Base-by-base conservation (phyloP, 1,140 invertebrate species). In the Zaprionus ghesquierei region DNA sequence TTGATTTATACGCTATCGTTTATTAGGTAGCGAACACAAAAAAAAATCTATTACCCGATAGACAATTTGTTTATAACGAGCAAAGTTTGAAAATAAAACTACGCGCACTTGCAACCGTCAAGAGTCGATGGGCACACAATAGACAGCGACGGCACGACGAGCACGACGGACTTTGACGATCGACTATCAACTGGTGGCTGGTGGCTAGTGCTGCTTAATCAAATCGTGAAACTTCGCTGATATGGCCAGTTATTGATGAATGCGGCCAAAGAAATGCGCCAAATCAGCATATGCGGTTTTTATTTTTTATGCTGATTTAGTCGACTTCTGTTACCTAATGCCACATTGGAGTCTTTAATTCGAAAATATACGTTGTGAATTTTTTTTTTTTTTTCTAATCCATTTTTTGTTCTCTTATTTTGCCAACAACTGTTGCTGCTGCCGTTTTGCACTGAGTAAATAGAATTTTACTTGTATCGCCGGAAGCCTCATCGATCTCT, bases 1-100 rank as follows among this genome's bases (percentile, higher is more conserved):
- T 86, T 86, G 82, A 86, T 89, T 86, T 86, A 86, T 89, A 70
- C 49, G 79, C 51, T 82, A 79, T 89, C 82, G 87, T 86, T 86
- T 87, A 87, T 86, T 86, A 82, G 84, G 81, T 78, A 72, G 56
- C 60, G 56, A 59, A 72, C 73, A 85, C n/a, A 63, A 75, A 61
- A 33, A 79, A 61, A 33, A 56, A 51, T 27, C 15, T 65, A 84
- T 71, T 69, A 73, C 66, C 69, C 73, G 75, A 82, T 79, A 75
- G 79, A 82, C 82, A 87, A 81, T 87, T 77, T 86, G 82, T 86
- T 86, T 86, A 87, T 62, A 22, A 49, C 23, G 27, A 46, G 59
- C 55, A 50, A 33, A 55, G 38, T 20, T 49, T 49, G n/a, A 64
- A 77, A 61, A 54, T 20, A 44, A 73, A 69, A 81, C 51, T 50